A percentile compares a stretch with the other conserved stretches of the same genome.
These are phyloP conservation scores for Philopedon plagiatum DNA, from an alignment of 2,888 invertebrate species.

Conservation along the genomic window DNA sequence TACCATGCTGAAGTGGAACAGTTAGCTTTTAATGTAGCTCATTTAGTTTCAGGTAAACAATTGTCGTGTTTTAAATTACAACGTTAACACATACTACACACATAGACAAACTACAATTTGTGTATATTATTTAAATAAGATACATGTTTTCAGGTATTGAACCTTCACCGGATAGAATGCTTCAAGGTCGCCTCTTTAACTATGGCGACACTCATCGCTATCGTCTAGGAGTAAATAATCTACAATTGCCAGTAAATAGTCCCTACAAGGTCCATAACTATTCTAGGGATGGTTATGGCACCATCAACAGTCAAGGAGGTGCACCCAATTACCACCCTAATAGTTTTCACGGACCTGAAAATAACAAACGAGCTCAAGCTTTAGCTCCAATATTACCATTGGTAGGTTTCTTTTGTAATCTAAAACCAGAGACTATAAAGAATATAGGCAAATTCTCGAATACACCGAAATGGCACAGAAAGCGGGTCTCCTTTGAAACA, in stretches of 20 bases:
- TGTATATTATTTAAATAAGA: too few species aligned
- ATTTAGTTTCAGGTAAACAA: slow-evolving; percentile 79
- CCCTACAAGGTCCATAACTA: slow-evolving; percentile 86
- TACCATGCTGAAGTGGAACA: slow-evolving; percentile 97
- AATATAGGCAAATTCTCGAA: too few species aligned
- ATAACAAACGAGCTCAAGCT: slow-evolving; percentile 75
- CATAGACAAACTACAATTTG: too few species aligned
- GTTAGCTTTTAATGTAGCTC: slow-evolving; percentile 89
- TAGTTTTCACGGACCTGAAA: slow-evolving; percentile 90
- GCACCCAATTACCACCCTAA: slow-evolving; percentile 97
- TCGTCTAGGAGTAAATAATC: slow-evolving; percentile 90
- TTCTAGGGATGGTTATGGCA: slow-evolving; percentile 85
- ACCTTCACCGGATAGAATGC: slow-evolving; percentile 92
- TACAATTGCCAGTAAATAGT: slow-evolving; percentile 95
- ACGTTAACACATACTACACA: too few species aligned
- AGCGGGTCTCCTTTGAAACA: too few species aligned
- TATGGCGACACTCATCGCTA: slow-evolving; percentile 94
- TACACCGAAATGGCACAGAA: too few species aligned
- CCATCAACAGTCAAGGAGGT: slow-evolving; percentile 81
- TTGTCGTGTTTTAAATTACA: background rate
- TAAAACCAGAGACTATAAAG: too few species aligned
- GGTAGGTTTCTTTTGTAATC: slow-evolving; percentile 66
- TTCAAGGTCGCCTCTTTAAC: slow-evolving; percentile 88
- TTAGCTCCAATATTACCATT: slow-evolving; percentile 74
- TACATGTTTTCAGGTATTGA: slow-evolving; percentile 90